phyloP scores from a whole-genome alignment of 37 sponge, comb jelly and placozoan genomes.

The Beroe ovata region DNA sequence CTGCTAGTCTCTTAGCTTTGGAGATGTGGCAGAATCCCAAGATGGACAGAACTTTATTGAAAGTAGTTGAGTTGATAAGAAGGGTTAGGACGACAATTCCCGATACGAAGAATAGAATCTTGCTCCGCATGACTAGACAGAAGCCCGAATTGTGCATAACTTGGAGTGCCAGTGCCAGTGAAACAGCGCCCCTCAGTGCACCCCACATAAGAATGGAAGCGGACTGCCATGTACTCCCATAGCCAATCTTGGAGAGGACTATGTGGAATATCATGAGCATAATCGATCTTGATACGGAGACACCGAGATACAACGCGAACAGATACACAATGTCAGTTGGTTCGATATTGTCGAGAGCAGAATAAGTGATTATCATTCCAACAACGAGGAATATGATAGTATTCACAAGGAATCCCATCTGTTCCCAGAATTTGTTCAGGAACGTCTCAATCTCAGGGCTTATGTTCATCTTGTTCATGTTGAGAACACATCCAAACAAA shows the following conservation, averaged over 20 bases:
- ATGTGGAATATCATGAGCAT: conserved; percentile 70
- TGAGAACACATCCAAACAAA: conserved; percentile 83
- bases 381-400: conserved; percentile 90
- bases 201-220: conserved; percentile 84
- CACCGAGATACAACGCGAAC: conserved; percentile 75
- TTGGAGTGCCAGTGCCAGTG: conserved; percentile 84
- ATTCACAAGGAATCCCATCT: conserved; percentile 88
- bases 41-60: conserved; percentile 73
- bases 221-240: conserved; percentile 74
- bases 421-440: conserved; percentile 91
- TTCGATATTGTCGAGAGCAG: conserved; percentile 75
- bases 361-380: conserved; percentile 81
- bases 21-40: conserved; percentile 88
- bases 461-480: conserved; percentile 80
- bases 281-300: conserved; percentile 71
- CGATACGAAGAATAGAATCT: conserved; percentile 84
- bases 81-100: conserved; percentile 90
- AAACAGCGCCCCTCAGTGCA: conserved; percentile 90
- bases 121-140: conserved; percentile 72
- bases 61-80: conserved; percentile 83
- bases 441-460: conserved; percentile 91
- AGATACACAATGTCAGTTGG: conserved; percentile 79
- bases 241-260: conserved; percentile 79
- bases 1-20: conserved; percentile 72
- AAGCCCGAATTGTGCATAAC: conserved; percentile 76